These are phyloP conservation scores for Oxystoma pomonae DNA, from an alignment of 2,888 invertebrate genomes.

Conservation along the genomic window DNA sequence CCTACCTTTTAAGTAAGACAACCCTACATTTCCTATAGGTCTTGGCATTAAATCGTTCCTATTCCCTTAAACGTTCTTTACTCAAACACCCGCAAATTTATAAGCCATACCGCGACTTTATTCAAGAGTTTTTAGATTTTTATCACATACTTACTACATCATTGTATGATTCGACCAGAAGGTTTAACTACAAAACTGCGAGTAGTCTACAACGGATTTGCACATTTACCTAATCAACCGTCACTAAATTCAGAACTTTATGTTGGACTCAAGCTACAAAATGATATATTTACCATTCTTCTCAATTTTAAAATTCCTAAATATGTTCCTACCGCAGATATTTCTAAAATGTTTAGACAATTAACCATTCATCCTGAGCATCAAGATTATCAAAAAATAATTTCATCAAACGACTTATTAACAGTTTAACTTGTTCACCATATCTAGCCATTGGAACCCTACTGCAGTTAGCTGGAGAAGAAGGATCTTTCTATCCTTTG, in stretches of 20 bases:
- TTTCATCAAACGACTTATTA: background rate
- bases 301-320: too few relatives aligned
- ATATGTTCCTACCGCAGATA: too few relatives aligned
- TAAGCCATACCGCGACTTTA: background rate
- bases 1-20: background rate
- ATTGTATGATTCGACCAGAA: background rate
- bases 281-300: too few relatives aligned
- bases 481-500: background rate
- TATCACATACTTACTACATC: background rate
- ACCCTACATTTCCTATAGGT: background rate
- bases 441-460: background rate
- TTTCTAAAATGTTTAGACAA: too few relatives aligned
- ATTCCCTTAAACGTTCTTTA: slow-evolving; percentile 1
- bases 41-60: background rate
- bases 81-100: background rate
- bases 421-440: background rate
- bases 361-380: too few relatives aligned
- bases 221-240: background rate
- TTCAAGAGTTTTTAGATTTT: background rate
- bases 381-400: too few relatives aligned
- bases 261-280: background rate
- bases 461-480: background rate
- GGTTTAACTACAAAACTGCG: background rate
- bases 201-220: background rate
- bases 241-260: background rate